Conservation (phyloP, 2,888 invertebrate genomes). For the Acanthosepion lycidas region DNA sequence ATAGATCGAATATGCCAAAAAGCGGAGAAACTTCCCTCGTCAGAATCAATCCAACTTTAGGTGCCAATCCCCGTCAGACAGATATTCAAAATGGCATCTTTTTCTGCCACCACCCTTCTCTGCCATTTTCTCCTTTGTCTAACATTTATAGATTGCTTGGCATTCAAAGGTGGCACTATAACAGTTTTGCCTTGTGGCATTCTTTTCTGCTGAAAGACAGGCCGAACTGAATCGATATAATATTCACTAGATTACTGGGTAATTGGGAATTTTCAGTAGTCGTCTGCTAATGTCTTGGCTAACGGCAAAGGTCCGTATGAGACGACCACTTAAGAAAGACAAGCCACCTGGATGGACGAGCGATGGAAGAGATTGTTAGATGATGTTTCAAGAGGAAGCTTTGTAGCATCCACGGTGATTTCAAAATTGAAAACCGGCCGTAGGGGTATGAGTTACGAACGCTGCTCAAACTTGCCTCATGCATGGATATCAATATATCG, state of each 20-base stretch:
- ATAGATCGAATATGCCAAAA: no score
- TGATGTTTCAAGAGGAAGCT: background rate
- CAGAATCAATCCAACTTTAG: no score
- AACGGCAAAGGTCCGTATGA: background rate
- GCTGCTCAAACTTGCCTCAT: background rate
- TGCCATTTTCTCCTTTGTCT: background rate
- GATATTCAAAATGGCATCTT: background rate
- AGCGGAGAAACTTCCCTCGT: no score
- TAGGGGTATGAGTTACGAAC: background rate
- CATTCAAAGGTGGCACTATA: background rate
- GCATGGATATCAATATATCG: background rate
- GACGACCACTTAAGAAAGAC: background rate
- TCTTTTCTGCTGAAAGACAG: background rate
- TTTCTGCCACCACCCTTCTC: background rate
- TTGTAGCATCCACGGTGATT: background rate
- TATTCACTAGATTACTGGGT: background rate
- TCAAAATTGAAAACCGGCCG: background rate
- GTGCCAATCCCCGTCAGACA: no score
- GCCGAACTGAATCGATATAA: background rate
- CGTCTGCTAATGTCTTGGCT: slow-evolving; percentile 8
- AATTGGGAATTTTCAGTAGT: background rate
- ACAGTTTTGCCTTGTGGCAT: slow-evolving; percentile 5
- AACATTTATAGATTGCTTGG: background rate
- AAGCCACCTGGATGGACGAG: background rate
- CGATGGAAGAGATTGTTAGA: background rate